These are phyloP conservation scores for Nysson spinosus DNA, from an alignment of 2,888 invertebrate genomes.

Conservation along the genomic window DNA sequence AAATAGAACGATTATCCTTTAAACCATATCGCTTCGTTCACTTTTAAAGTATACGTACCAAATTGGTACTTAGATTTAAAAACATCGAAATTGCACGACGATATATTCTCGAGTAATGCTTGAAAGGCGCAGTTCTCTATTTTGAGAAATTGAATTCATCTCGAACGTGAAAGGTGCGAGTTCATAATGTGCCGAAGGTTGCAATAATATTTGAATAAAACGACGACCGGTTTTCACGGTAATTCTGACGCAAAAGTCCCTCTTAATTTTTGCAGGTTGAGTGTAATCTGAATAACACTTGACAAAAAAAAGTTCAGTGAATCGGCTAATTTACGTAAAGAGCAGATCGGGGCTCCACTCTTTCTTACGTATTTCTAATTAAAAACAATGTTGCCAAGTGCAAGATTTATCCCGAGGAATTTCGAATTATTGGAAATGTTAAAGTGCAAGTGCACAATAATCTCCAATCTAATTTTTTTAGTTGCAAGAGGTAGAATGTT, in stretches of 20 bases:
- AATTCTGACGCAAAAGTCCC: not conserved
- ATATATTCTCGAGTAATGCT: not conserved
- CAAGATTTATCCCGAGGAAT: no score
- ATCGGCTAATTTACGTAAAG: no score
- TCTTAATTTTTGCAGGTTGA: not conserved
- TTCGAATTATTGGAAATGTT: no score
- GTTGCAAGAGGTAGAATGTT: not conserved
- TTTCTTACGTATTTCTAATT: no score
- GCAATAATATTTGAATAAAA: constrained; percentile 12
- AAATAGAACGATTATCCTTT: no score
- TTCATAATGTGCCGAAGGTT: constrained; percentile 14
- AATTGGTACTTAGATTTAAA: no score
- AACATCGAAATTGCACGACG: not conserved
- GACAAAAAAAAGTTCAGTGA: not conserved
- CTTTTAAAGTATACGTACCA: no score
- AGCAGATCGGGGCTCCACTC: no score
- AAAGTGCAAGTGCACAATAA: no score
- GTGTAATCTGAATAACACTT: not conserved
- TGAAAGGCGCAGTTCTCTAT: constrained; percentile 4
- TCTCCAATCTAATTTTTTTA: not conserved
- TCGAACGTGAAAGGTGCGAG: not conserved
- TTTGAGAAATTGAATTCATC: constrained; percentile 3
- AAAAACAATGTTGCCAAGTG: no score
- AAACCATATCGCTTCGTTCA: no score
- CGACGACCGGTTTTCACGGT: constrained; percentile 13